Evolutionary conservation across 2,888 invertebrate species (phyloP).

Genomic region (Pheosia gnoma): DNA sequence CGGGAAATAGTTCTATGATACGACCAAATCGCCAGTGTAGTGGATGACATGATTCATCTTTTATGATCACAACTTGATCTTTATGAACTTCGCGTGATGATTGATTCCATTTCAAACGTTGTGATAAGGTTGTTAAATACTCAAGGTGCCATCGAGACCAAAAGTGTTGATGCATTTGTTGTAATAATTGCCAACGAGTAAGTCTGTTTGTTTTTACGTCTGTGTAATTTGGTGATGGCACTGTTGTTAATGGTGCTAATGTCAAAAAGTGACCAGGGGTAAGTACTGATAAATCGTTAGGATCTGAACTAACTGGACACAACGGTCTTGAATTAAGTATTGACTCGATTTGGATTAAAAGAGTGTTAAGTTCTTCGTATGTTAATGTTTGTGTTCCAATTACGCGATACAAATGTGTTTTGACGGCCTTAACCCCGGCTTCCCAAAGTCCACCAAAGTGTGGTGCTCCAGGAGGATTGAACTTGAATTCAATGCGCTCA

Average conservation of each 20-base stretch:
- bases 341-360: slow-evolving; percentile 3
- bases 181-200: background rate
- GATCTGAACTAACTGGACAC: background rate
- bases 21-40: background rate
- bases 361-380: slow-evolving; percentile 21
- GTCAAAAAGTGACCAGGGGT: background rate
- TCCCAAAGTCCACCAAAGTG: slow-evolving; percentile 1
- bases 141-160: background rate
- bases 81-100: background rate
- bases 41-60: slow-evolving; percentile 1
- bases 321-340: background rate
- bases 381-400: background rate
- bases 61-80: background rate
- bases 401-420: background rate
- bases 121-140: background rate
- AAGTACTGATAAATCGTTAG: background rate
- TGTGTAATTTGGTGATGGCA: background rate
- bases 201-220: background rate
- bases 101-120: background rate
- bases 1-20: background rate
- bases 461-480: background rate
- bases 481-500: background rate
- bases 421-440: background rate
- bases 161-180: background rate
- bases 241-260: background rate